Conservation (phyloP, 2,113 vertebrate genomes). For the Coracopsis vasa region DNA sequence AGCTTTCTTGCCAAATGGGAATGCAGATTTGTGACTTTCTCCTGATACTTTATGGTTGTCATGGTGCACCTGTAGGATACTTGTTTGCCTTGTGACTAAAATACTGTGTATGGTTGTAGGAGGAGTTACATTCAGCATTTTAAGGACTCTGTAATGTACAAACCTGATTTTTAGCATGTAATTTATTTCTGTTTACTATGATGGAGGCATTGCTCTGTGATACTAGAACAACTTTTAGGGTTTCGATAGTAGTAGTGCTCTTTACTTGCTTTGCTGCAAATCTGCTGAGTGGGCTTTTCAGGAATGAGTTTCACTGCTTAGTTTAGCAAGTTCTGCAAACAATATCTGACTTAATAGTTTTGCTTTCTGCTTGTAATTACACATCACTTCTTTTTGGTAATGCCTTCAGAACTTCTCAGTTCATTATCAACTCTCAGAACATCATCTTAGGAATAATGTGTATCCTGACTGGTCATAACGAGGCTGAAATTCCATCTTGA, state of each 20-base stretch:
- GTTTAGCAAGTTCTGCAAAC: constrained; percentile 11
- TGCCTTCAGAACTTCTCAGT: constrained; percentile 52
- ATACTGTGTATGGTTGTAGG: not conserved
- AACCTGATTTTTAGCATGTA: not conserved
- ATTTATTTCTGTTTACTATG: not conserved
- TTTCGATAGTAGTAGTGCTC: not conserved
- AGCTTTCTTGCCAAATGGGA: not conserved
- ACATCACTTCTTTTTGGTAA: constrained; percentile 14
- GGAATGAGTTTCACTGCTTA: not conserved
- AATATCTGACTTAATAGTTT: constrained; percentile 16
- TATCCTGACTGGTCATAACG: constrained; percentile 46
- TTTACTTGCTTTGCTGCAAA: not conserved
- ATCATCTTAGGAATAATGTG: constrained; percentile 15
- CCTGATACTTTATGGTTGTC: not conserved
- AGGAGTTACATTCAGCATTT: not conserved
- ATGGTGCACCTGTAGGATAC: not conserved
- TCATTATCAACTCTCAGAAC: constrained; percentile 39
- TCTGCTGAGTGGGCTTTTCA: not conserved
- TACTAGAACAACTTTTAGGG: not conserved
- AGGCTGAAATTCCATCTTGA: constrained; percentile 74
- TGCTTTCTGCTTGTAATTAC: constrained; percentile 60
- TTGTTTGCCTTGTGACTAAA: not conserved
- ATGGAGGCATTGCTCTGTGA: not conserved
- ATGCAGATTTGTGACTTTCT: not conserved
- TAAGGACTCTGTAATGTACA: not conserved